Evolutionary conservation across 1,140 invertebrate genomes (phyloP).

Genomic region (Meloidogyne exigua): DNA sequence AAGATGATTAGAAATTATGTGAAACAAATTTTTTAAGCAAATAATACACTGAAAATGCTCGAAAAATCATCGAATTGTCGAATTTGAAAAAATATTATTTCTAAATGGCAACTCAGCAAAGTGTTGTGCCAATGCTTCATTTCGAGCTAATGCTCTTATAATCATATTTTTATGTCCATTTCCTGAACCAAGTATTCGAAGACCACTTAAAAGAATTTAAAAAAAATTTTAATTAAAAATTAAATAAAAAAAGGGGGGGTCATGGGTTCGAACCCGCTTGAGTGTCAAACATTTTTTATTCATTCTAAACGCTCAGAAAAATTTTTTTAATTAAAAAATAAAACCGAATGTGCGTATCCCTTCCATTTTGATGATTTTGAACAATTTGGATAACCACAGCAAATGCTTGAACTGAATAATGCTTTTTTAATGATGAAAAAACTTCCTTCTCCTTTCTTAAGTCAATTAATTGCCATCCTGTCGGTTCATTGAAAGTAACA

Average conservation of each 20-base stretch:
- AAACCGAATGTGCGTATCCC: constrained; percentile 88
- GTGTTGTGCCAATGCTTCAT: constrained; percentile 17
- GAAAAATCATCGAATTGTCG: not conserved
- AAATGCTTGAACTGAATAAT: constrained; percentile 28
- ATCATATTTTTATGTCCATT: constrained; percentile 27
- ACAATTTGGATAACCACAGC: constrained; percentile 68
- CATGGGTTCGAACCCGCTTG: no score
- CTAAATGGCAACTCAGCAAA: constrained; percentile 17
- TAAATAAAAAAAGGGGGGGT: no score
- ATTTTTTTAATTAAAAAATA: not conserved
- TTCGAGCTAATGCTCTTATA: constrained; percentile 26
- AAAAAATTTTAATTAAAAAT: no score
- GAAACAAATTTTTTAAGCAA: constrained; percentile 6
- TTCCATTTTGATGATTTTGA: constrained; percentile 88
- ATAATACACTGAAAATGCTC: no score
- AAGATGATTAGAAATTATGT: no score
- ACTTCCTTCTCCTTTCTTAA: constrained; percentile 19
- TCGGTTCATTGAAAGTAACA: constrained; percentile 86
- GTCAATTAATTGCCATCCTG: constrained; percentile 82
- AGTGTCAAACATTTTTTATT: not conserved
- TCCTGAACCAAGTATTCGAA: constrained; percentile 33
- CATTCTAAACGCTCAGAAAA: no score
- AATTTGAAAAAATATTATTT: constrained; percentile 24
- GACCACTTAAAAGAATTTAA: constrained; percentile 32
- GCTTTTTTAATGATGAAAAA: not conserved